Evolutionary conservation across 2,888 invertebrate genomes (phyloP), one percentile per base, ranked within the genome.

Genomic region (Ashinkailepas kermadecensis): DNA sequence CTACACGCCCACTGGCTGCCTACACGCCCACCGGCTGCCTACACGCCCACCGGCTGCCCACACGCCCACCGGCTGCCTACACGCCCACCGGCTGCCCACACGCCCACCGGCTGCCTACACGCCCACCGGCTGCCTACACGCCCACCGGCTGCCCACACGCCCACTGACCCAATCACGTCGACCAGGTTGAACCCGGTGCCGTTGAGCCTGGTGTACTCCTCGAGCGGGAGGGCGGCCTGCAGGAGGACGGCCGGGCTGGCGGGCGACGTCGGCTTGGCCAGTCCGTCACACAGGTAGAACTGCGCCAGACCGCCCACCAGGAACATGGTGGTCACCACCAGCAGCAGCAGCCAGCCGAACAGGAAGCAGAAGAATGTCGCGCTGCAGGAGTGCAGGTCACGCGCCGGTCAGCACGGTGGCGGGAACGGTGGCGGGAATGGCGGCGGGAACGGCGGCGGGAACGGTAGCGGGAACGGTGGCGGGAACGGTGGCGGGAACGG

Each of bases 141-240:
- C 39, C 39, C 39, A 39, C 39, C 39, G 1, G 39, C 39, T 39
- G 39, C 39, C 39, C 39, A 9, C 74, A 74, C 15, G 12, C 15
- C 59, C 1, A 59, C 74, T 21, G 2, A 74, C 74, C 89, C 23
- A 15, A 79, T 25, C 13, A 79, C 58, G 2, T 79, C 58, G 3
- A 15, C 79, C 12, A 79, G 58, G 9, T 59, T 18, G 58, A 79
- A 23, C 1, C 15, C 58, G 12, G 79, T 25, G 13, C 4, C 8
- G 58, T 57, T 58, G 58, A 79, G 78, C 54, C 56, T 56, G 12
- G 23, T 15, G 23, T 12, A 23, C 23, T 57, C 1, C 23, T 58
- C 79, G 7, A n/a, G 58, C 6, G 57, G n/a, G 6, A 57, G n/a
- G 6, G 58, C 13, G 8, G 79, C 57, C 58, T 58, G 58, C 58